Evolutionary conservation across 1,140 invertebrate genomes (phyloP).

Genomic region (Cydia strobilella): DNA sequence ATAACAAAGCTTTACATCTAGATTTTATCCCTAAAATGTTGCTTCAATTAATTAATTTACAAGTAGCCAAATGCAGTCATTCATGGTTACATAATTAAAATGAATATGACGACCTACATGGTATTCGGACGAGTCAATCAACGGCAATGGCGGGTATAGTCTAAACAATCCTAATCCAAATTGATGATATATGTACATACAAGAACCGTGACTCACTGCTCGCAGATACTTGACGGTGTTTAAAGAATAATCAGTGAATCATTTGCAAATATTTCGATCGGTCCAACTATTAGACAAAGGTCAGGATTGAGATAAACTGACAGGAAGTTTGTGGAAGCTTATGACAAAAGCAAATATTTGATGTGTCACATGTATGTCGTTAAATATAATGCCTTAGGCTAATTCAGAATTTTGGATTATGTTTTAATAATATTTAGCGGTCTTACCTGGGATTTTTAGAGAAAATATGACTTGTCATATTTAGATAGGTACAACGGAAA

Average conservation of each 20-base stretch:
- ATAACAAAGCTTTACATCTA: background rate
- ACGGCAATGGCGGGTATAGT: background rate
- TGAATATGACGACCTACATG: constrained; percentile 16
- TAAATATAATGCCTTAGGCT: background rate
- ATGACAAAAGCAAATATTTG: constrained; percentile 9
- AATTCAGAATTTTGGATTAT: background rate
- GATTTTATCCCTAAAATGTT: too few relatives aligned
- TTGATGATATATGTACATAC: constrained; percentile 22
- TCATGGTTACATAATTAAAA: background rate
- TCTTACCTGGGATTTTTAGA: background rate
- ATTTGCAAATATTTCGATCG: constrained; percentile 21
- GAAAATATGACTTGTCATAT: background rate
- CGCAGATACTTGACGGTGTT: constrained; percentile 16
- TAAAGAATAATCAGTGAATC: constrained; percentile 30
- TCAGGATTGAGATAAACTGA: constrained; percentile 7
- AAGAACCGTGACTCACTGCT: constrained; percentile 19
- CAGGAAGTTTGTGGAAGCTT: constrained; percentile 14
- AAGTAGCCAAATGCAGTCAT: background rate
- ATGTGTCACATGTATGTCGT: constrained; percentile 16
- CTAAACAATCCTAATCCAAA: constrained; percentile 32
- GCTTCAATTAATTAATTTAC: background rate
- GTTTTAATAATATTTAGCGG: background rate
- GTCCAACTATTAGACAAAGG: constrained; percentile 17
- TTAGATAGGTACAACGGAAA: background rate
- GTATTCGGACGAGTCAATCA: constrained; percentile 30